Evolutionary conservation across 1,140 invertebrate genomes (phyloP).

Genomic region (Polypedilum vanderplanki): DNA sequence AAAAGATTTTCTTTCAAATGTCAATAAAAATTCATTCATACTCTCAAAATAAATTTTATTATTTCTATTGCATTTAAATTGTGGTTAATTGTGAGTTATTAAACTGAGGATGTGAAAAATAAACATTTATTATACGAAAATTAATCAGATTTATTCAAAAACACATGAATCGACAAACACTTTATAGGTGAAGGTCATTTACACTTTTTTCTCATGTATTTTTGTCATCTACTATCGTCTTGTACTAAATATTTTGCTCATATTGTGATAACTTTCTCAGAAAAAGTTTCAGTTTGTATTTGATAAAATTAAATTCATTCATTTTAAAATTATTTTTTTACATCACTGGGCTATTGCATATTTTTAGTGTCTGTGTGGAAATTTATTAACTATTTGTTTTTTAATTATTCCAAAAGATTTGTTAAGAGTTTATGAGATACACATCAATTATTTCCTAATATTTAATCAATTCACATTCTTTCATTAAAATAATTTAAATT

Average conservation of each 20-base stretch:
- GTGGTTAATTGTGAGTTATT: background rate
- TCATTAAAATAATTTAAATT: background rate
- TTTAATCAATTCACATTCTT: background rate
- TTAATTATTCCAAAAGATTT: background rate
- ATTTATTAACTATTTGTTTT: slow-evolving; percentile 17
- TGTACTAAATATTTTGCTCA: slow-evolving; percentile 28
- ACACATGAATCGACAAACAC: background rate
- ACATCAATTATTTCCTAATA: background rate
- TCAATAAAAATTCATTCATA: too few relatives aligned
- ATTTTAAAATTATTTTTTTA: slow-evolving; percentile 5
- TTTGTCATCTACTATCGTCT: slow-evolving; percentile 18
- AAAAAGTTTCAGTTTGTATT: background rate
- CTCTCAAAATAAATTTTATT: slow-evolving; percentile 41
- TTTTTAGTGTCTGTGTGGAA: background rate
- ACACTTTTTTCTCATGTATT: background rate
- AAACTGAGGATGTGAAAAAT: slow-evolving; percentile 25
- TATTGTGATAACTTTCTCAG: background rate
- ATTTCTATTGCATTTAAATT: slow-evolving; percentile 18
- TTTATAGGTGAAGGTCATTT: background rate
- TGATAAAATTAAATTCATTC: background rate
- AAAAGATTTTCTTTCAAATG: too few relatives aligned
- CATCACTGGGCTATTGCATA: slow-evolving; percentile 25
- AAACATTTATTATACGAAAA: background rate
- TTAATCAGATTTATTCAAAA: too few relatives aligned
- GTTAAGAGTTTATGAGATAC: background rate